Conservation (phyloP, 2,113 vertebrate species). For the Mus musculus region GRCm39 chr4:128472501-128473000, state of each 20-base stretch:
- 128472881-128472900: background rate
- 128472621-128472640: background rate
- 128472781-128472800: background rate
- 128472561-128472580: background rate
- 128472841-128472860: background rate
- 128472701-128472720: background rate
- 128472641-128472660: slow-evolving; percentile 14
- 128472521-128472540: background rate
- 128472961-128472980: background rate
- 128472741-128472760: background rate
- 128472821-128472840: background rate
- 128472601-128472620: background rate
- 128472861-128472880: slow-evolving; percentile 43
- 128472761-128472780: background rate
- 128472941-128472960: background rate
- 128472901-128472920: background rate
- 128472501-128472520: background rate
- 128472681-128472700: slow-evolving; percentile 20
- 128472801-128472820: background rate
- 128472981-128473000: background rate
- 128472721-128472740: background rate
- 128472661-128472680: background rate
- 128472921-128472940: background rate
- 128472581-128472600: background rate
- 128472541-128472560: background rate